Evolutionary conservation across 1,140 invertebrate species (phyloP).

Genomic region (Drosophila melanogaster): Release_6_plus_ISO1_MT NT_033777.3:16812501-16813000

Average conservation of each 20-base stretch:
- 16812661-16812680: not conserved
- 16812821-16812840: conserved; percentile 45
- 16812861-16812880: conserved; percentile 76
- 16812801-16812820: conserved; percentile 12
- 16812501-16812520: not conserved
- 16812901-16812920: conserved; percentile 65
- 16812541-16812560: not conserved
- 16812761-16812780: conserved; percentile 26
- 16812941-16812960: conserved; percentile 15
- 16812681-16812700: not conserved
- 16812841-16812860: conserved; percentile 68
- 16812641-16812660: not conserved
- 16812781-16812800: conserved; percentile 43
- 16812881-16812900: conserved; percentile 73
- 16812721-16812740: conserved; percentile 25
- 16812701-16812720: not conserved
- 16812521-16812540: not conserved
- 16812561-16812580: no score
- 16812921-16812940: conserved; percentile 32
- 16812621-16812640: not conserved
- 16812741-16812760: conserved; percentile 20
- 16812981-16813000: conserved; percentile 29
- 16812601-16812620: not conserved
- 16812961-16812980: conserved; percentile 24
- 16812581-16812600: not conserved